Evolutionary conservation across 2,797 vertebrate species (phyloP).

Genomic region (Trematomus bernacchii): DNA sequence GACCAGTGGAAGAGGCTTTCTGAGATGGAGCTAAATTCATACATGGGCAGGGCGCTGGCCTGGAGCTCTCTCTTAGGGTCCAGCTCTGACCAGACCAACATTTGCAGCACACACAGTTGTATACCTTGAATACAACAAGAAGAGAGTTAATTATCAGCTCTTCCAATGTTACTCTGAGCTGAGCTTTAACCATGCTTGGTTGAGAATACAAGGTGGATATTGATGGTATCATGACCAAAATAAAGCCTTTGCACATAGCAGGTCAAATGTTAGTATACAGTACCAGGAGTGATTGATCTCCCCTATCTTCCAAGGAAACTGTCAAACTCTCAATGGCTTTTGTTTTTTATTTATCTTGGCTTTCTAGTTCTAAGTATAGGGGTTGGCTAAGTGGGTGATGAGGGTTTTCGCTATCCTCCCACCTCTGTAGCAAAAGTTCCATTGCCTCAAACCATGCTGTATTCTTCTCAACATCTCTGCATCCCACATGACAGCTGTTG

Average conservation of each 20-base stretch:
- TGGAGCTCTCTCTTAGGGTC: slow-evolving; percentile 17
- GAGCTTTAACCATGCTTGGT: neutral
- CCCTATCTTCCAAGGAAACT: neutral
- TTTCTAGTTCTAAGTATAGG: neutral
- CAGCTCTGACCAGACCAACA: slow-evolving; percentile 31
- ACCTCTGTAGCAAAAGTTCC: neutral
- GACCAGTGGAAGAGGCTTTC: slow-evolving; percentile 44
- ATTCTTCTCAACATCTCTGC: slow-evolving; percentile 12
- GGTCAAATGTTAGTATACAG: neutral
- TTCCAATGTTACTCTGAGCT: neutral
- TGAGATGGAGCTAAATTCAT: slow-evolving; percentile 58
- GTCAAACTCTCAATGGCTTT: neutral
- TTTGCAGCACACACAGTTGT: slow-evolving; percentile 9
- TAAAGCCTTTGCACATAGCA: neutral
- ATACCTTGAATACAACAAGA: neutral
- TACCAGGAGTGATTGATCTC: too few species aligned
- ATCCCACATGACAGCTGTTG: slow-evolving; percentile 23
- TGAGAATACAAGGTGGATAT: neutral
- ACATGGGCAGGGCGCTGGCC: slow-evolving; percentile 48
- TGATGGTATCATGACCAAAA: neutral
- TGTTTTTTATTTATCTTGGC: slow-evolving; percentile 8
- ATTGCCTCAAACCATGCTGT: neutral
- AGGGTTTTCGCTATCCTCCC: neutral
- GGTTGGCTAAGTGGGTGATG: slow-evolving; percentile 20
- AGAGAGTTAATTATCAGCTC: neutral